Base-by-base conservation (phyloP, 1,140 invertebrate genomes). In the Drosophila aff. region DNA sequence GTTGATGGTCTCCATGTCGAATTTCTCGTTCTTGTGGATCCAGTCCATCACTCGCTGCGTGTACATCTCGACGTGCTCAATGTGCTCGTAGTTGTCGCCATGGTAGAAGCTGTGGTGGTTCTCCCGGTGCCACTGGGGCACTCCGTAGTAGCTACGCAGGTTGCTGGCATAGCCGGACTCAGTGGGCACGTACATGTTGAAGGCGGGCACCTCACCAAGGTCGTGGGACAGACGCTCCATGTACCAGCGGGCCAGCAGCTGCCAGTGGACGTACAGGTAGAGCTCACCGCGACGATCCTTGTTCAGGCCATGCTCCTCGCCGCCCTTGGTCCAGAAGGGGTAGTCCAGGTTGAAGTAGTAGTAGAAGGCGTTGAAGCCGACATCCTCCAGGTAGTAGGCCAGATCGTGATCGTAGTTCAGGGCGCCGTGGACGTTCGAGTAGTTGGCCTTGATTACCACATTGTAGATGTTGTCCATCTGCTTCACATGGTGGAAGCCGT, bases 341-440 rank as follows among this genome's bases (percentile, higher is more conserved):
- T 92, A 93, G 44, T 94, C 92, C 38, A 93, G 64, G 77, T 94
- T 94, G 91, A 93, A 94, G 90, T 93, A 94, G 83, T 94, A 95
- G 79, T 96, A 96, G 91, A 95, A 96, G 6, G 94, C 93, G 76
- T 96, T 96, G 40, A 96, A 92, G 28, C 95, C 96, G 76, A 96
- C 94, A 80, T 96, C 96, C 92, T 96, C 95, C 26, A 94, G 94
- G 82, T 95, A 96, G 79, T 96, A 96, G 65, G 94, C 94, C 28
- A 96, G 64, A 13, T 92, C 91, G 63, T 94, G 93, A 41, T 95
- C 95, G 33, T 90, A 82, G 74, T 94, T 92, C 8, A 92, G 52
- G 18, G 93, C 92, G 2, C 93, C 81, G 40, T 94, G 93, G 74
- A 93, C 92, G 67, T 94, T 94, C 9, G 94, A 94, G 86, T 95